Evolutionary conservation across 2,113 vertebrate genomes (phyloP), one percentile per base, ranked within the genome.

Genomic region (Lonchura striata): DNA sequence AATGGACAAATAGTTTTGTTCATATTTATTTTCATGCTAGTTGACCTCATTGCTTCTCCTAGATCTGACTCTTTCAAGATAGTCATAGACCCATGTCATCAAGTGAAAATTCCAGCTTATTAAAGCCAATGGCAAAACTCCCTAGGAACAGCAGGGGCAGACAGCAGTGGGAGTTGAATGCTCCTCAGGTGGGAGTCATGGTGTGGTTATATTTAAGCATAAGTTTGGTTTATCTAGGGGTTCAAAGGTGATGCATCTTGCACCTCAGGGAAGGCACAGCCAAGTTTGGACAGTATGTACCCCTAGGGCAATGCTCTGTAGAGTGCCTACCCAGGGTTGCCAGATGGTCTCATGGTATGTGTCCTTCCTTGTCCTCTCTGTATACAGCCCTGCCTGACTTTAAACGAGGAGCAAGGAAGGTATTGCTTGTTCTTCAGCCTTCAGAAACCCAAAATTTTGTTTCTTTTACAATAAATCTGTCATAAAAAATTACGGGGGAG

Each of bases 381-480:
- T 6, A 5, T 27, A 30, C 14, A 65, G 14, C 30, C 31, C 20
- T 78, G 28, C 39, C n/a, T 59, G 50, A 66, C 41, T 84, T 63
- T 70, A 81, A 82, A 71, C 71, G 75, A 61, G 1, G 11, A 56
- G 12, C 14, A 50, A 61, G 27, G 15, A 46, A 91, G 78, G 42
- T 50, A 39, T 24, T 69, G 41, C 54, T 82, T 83, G 14, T 44
- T 92, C 69, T 87, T 82, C 44, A 87, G 53, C 24, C 57, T 64
- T 44, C 24, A 87, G 84, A 89, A 96, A 41, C 5, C 7, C 7
- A 35, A 82, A 35, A 84, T 79, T 71, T 81, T 60, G 42, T 91
- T 91, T 87, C 56, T 84, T 86, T 64, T 89, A 82, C 81, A 89
- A 78, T 91, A 95, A 94, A 78, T 78, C 52, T 63, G 42, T 75